Evolutionary conservation across 2,888 invertebrate genomes (phyloP), one percentile per base, ranked within the genome.

Genomic region (Trichopria drosophilae): DNA sequence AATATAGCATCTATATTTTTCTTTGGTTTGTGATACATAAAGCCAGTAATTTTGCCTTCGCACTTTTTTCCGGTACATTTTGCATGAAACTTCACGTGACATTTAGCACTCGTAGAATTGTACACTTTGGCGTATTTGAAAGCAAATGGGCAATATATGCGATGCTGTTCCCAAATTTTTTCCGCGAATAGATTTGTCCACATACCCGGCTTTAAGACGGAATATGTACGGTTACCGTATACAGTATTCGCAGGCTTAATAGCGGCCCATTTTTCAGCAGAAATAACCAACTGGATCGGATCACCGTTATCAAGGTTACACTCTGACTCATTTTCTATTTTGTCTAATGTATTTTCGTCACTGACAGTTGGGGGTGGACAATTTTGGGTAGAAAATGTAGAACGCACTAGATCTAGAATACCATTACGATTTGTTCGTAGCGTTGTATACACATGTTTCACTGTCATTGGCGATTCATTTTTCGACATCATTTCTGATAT

Each of bases 151-250:
- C 51, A 51, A 5, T 32, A 15, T 16, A 52, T 40, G 23, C 45
- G 54, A 0, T 9, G 24, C 18, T 57, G 49, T 12, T 54, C 35
- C 18, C 42, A 47, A 26, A 57, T 41, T 23, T 43, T 51, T 3
- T 43, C 48, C 0, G 48, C 47, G 10, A 57, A 10, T 7, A 48
- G 6, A 15, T 46, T 15, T 2, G 49, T 42, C 55, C 49, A 55
- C 42, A 45, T 37, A 1, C 26, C 22, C 0, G 19, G 12, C 13
- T 41, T 40, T n/a, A 47, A 40, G 23, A 18, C 23, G n/a, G n/a
- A 52, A 9, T 20, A 23, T n/a, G 24, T 12, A 7, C 7, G 20
- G 23, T 40, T 24, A 9, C 40, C 40, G 4, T 19, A 18, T 35
- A 16, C 40, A 10, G 10, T 24, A 32, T 47, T 32, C 4, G 39